These are phyloP conservation scores for Cerastoderma edule DNA, from an alignment of 2,888 invertebrate genomes.

Conservation along the genomic window DNA sequence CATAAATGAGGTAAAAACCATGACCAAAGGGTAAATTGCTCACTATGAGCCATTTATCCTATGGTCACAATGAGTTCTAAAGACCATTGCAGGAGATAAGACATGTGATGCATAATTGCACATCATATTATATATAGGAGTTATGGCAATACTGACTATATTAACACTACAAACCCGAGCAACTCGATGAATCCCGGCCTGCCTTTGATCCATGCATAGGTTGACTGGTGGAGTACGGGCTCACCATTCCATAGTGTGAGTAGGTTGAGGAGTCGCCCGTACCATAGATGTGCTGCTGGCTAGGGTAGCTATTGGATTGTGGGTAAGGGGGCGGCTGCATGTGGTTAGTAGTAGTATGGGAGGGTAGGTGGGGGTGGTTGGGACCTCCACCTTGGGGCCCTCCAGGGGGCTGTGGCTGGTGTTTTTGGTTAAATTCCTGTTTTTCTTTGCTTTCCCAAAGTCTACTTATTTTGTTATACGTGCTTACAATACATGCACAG, in stretches of 20 bases:
- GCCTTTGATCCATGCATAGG: slow-evolving; percentile 35
- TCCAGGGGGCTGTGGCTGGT: slow-evolving; percentile 58
- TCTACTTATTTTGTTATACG: slow-evolving; percentile 83
- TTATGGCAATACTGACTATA: too few species aligned
- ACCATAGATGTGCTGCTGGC: neutral
- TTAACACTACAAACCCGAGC: slow-evolving; percentile 58
- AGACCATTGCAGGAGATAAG: too few species aligned
- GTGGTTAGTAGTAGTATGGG: slow-evolving; percentile 18
- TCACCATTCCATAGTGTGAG: slow-evolving; percentile 41
- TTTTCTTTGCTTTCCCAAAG: slow-evolving; percentile 83
- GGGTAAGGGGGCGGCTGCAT: slow-evolving; percentile 2
- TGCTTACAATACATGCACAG: slow-evolving; percentile 81
- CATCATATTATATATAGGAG: too few species aligned
- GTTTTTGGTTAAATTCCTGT: slow-evolving; percentile 81
- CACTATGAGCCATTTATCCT: too few species aligned
- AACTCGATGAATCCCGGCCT: slow-evolving; percentile 65
- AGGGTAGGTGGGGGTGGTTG: neutral
- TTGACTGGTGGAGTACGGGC: slow-evolving; percentile 43
- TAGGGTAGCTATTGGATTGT: neutral
- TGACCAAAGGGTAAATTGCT: too few species aligned
- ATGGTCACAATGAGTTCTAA: too few species aligned
- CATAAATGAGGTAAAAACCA: too few species aligned
- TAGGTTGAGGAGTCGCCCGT: slow-evolving; percentile 26
- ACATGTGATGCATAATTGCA: too few species aligned
- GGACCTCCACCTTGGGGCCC: slow-evolving; percentile 24